Base-by-base conservation (phyloP, 2,797 vertebrate species). In the Pygocentrus nattereri region DNA sequence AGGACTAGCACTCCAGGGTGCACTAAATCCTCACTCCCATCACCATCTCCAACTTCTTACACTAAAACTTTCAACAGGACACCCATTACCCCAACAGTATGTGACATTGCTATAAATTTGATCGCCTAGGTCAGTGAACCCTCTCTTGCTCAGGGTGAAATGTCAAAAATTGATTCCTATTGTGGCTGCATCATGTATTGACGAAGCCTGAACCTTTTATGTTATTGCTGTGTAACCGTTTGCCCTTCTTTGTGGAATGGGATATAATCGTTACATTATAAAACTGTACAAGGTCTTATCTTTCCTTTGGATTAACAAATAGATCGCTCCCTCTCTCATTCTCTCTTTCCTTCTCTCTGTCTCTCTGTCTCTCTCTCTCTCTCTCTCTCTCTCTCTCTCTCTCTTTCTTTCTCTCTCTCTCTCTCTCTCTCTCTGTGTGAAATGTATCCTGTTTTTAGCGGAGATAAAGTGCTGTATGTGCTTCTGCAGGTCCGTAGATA, bases 121-220 rank as follows among this genome's bases (percentile, higher is more conserved):
- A 90, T 82, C 79, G 85, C 84, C 82, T 88, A 89, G 92, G 92
- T 94, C 91, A 88, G 84, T 88, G 88, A 93, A 93, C 89, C 88
- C 87, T 88, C 80, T 67, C 74, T 85, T 87, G 88, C 91, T 91
- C 38, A 91, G 88, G 92, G 93, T 94, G 89, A 93, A 92, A 91
- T 93, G 93, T 94, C 92, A 93, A 90, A 90, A 92, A 93, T 93
- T 85, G 88, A 94, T 94, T 93, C 86, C 85, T 90, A 88, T 89
- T 81, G 86, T 88, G 84, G 88, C 82, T 85, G 87, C 89, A 89
- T 88, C 92, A 91, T 92, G 88, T 91, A 92, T 90, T 90, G 90
- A 92, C 89, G 86, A 80, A 82, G 83, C 81, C 69, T 69, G 81
- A 88, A 84, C 87, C 73, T 85, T 80, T 76, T 78, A 73, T 80